Base-by-base conservation (phyloP, 1,140 invertebrate genomes). In the Cydia fagiglandana region DNA sequence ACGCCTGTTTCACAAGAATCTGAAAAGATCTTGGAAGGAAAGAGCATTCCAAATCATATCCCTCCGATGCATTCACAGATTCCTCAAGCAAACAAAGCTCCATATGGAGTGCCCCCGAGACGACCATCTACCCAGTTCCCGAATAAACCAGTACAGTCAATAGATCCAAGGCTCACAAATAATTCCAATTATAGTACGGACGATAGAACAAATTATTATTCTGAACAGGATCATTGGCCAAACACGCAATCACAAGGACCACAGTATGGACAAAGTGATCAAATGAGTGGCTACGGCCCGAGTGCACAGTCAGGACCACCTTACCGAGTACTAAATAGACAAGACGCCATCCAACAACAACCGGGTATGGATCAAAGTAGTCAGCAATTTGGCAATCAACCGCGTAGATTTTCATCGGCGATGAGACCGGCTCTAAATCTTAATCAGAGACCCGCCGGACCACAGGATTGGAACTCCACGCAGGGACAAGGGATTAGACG, bases 11-110 rank as follows among this genome's bases (percentile, higher is more conserved):
- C 87, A 80, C 93, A 93, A 89, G 92, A 90, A 84, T 89, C 91
- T 86, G 93, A 93, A 81, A 93, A 93, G 83, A 90, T 89, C 83
- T 88, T 93, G 82, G 93, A 94, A 79, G 87, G 89, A 88, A 93
- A 93, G 85, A 93, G 90, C 87, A 93, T 93, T 93, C 92, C 91
- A 93, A 93, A 93, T 88, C 92, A 93, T 89, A 92, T 90, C 88
- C 89, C 91, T 89, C 88, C 88, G 89, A 90, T 86, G 86, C 89
- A 93, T 85, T 83, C 87, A 78, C 90, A 90, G 80, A 84, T 92
- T 82, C 84, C 86, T 68, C 86, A 88, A 85, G 83, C 82, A 75
- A 93, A 86, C 82, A 91, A 87, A 84, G 79, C 86, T 56, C 86
- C 88, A 75, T 90, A 91, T 73, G 82, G 87, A 64, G 78, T 90